phyloP scores from a whole-genome alignment of 2,888 invertebrate species.

The Patella ulyssiponensis region DNA sequence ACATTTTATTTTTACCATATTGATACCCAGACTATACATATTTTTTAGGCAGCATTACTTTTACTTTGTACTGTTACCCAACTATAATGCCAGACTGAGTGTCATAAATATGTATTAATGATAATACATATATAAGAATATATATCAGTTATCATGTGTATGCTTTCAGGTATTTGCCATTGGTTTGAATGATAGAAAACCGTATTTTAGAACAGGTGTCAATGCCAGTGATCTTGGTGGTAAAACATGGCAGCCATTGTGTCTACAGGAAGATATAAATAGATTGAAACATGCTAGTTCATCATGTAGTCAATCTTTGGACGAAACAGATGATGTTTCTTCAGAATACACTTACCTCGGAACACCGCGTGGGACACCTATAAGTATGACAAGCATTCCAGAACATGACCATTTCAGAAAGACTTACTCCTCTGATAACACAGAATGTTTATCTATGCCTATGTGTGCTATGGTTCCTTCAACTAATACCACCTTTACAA shows the following conservation, averaged over 20 bases:
- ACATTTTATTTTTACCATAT: too few relatives aligned
- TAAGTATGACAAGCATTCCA: too few relatives aligned
- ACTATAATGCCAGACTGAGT: too few relatives aligned
- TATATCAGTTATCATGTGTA: background rate
- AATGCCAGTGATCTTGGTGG: constrained; percentile 78
- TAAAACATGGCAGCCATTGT: constrained; percentile 82
- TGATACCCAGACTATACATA: too few relatives aligned
- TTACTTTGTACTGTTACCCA: too few relatives aligned
- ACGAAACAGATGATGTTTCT: constrained; percentile 17
- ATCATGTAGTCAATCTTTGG: constrained; percentile 15
- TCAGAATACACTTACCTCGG: constrained; percentile 10
- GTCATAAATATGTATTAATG: too few relatives aligned
- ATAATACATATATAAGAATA: background rate
- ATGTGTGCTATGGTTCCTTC: too few relatives aligned
- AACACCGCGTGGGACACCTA: background rate
- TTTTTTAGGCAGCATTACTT: too few relatives aligned
- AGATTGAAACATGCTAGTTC: constrained; percentile 4
- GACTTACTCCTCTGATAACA: too few relatives aligned
- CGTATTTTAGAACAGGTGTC: constrained; percentile 62
- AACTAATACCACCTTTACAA: too few relatives aligned
- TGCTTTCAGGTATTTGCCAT: constrained; percentile 64
- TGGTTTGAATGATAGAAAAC: constrained; percentile 49
- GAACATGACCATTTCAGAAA: too few relatives aligned
- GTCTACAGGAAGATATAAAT: constrained; percentile 30
- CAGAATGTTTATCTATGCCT: too few relatives aligned